Conservation (phyloP, 2,113 vertebrate genomes). For the Cololabis saira region DNA sequence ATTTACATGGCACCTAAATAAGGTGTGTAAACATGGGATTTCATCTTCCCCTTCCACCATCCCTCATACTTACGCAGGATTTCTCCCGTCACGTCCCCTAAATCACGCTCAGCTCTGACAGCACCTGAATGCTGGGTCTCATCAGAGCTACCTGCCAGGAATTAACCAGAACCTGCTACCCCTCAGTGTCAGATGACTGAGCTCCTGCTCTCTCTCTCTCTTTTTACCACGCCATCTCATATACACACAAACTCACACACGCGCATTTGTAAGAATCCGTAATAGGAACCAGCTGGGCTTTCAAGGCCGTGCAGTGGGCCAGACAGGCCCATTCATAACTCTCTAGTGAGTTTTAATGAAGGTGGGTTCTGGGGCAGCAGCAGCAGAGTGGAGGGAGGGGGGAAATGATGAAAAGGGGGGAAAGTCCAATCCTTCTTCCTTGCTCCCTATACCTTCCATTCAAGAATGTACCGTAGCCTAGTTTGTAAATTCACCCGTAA, state of each 20-base stretch:
- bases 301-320: slow-evolving; percentile 72
- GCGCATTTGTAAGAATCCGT: slow-evolving; percentile 52
- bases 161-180: slow-evolving; percentile 75
- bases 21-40: slow-evolving; percentile 39
- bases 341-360: slow-evolving; percentile 82
- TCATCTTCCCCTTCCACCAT: slow-evolving; percentile 6
- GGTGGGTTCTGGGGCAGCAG: slow-evolving; percentile 69
- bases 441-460: slow-evolving; percentile 33
- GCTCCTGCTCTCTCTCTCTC: slow-evolving; percentile 17
- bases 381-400: slow-evolving; percentile 39
- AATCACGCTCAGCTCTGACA: slow-evolving; percentile 28
- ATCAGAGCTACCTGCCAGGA: slow-evolving; percentile 78
- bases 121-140: slow-evolving; percentile 77
- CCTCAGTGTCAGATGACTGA: slow-evolving; percentile 68
- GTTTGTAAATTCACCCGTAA: slow-evolving; percentile 11
- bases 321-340: slow-evolving; percentile 86
- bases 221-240: slow-evolving; percentile 21
- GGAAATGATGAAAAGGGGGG: slow-evolving; percentile 55
- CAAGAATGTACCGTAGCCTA: slow-evolving; percentile 34
- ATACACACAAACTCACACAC: slow-evolving; percentile 45
- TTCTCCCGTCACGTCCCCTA: not conserved
- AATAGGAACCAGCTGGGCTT: slow-evolving; percentile 85
- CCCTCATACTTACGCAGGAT: slow-evolving; percentile 4
- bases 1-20: slow-evolving; percentile 42
- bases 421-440: slow-evolving; percentile 49